Percentiles rank a stretch among this genome's conserved stretches.
phyloP scores from a whole-genome alignment of 2,888 invertebrate species.

The Tholera decimalis region DNA sequence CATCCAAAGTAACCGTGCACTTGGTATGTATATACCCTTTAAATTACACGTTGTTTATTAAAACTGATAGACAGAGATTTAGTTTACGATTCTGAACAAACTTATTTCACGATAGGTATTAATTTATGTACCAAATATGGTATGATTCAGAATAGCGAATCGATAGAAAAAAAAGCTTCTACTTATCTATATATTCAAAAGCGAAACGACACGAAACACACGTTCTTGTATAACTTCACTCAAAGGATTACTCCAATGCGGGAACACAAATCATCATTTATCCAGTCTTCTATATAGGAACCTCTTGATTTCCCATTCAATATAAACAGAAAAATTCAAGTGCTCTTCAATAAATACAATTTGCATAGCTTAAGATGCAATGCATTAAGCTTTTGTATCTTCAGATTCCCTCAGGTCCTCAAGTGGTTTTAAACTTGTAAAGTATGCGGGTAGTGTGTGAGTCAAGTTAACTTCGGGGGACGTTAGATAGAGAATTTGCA shows the following conservation, averaged over 20 bases:
- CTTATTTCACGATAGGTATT: too few species aligned
- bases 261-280: conserved; percentile 32
- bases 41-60: too few species aligned
- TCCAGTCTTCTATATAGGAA: conserved; percentile 21
- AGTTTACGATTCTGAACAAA: too few species aligned
- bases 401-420: conserved; percentile 48
- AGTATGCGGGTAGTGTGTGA: conserved; percentile 85
- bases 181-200: too few species aligned
- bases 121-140: too few species aligned
- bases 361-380: conserved; percentile 61
- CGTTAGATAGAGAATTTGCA: conserved; percentile 74
- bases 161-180: too few species aligned
- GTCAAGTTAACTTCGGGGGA: conserved; percentile 68
- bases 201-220: background rate
- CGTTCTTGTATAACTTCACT: conserved; percentile 8
- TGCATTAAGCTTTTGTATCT: conserved; percentile 62
- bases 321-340: conserved; percentile 63
- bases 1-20: too few species aligned
- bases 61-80: too few species aligned
- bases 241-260: conserved; percentile 30
- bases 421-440: conserved; percentile 65
- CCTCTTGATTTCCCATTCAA: conserved; percentile 60
- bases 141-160: too few species aligned
- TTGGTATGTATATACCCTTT: too few species aligned
- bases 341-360: conserved; percentile 61